phyloP scores from a whole-genome alignment of 1,140 invertebrate genomes.

The Pogonomyrmex barbatus region DNA sequence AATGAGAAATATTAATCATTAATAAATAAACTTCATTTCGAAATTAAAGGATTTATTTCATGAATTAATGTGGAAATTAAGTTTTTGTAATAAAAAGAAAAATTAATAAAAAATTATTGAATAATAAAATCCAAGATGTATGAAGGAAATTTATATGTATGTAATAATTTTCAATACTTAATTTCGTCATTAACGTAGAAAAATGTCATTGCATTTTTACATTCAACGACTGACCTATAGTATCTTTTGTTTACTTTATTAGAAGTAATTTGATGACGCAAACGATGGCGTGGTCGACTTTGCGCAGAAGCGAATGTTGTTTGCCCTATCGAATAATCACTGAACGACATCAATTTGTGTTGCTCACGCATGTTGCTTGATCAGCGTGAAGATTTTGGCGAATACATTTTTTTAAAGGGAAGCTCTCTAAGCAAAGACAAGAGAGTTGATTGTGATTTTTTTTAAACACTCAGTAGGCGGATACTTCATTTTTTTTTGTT shows the following conservation, averaged over 20 bases:
- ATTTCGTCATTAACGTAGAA: not conserved
- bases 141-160: not conserved
- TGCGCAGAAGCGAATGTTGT: conserved; percentile 21
- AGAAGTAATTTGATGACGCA: conserved; percentile 34
- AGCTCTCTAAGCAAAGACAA: not conserved
- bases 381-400: conserved; percentile 3
- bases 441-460: not conserved
- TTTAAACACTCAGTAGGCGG: not conserved
- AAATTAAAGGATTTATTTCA: not conserved
- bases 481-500: not conserved
- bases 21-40: conserved; percentile 6
- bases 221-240: not conserved
- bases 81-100: not conserved
- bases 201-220: conserved; percentile 24
- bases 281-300: conserved; percentile 25
- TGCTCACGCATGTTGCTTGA: conserved; percentile 30
- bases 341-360: conserved; percentile 12
- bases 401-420: conserved; percentile 1
- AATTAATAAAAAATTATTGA: not conserved
- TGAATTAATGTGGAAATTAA: not conserved
- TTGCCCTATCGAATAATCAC: conserved; percentile 5
- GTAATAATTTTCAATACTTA: not conserved
- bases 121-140: not conserved
- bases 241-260: conserved; percentile 30
- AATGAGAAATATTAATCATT: not conserved